phyloP scores from a whole-genome alignment of 2,888 invertebrate species.

The Leucozona laternaria region DNA sequence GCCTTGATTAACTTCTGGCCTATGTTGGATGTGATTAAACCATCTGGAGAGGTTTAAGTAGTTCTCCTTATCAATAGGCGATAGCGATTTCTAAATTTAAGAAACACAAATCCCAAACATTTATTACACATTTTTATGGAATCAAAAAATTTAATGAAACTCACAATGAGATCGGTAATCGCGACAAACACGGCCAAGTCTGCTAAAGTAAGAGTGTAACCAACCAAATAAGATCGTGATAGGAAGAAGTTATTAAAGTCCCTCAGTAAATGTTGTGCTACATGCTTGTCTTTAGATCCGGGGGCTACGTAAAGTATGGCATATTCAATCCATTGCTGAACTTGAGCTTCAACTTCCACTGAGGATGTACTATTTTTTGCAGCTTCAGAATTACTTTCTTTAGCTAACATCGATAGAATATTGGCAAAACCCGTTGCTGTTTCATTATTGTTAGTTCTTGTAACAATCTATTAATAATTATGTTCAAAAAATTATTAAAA shows the following conservation, averaged over 20 bases:
- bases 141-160: slow-evolving; percentile 75
- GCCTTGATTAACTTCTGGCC: slow-evolving; percentile 86
- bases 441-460: slow-evolving; percentile 84
- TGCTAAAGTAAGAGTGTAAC: slow-evolving; percentile 86
- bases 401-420: slow-evolving; percentile 84
- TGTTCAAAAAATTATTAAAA: slow-evolving; percentile 51
- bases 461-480: slow-evolving; percentile 83
- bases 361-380: slow-evolving; percentile 79
- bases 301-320: slow-evolving; percentile 84
- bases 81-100: slow-evolving; percentile 86
- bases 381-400: slow-evolving; percentile 82
- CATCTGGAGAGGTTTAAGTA: slow-evolving; percentile 89
- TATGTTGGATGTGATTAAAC: slow-evolving; percentile 91
- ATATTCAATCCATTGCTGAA: slow-evolving; percentile 89
- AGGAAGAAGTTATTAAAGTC: slow-evolving; percentile 86
- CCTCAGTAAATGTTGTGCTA: slow-evolving; percentile 80
- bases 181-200: slow-evolving; percentile 89
- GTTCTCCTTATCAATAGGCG: slow-evolving; percentile 88
- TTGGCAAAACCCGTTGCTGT: slow-evolving; percentile 85
- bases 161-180: slow-evolving; percentile 88
- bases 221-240: slow-evolving; percentile 86
- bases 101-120: not conserved
- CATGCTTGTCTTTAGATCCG: slow-evolving; percentile 81
- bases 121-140: not conserved
- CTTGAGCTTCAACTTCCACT: slow-evolving; percentile 84